Base-by-base conservation (phyloP, 2,797 vertebrate genomes). In the Siniperca undulata region DNA sequence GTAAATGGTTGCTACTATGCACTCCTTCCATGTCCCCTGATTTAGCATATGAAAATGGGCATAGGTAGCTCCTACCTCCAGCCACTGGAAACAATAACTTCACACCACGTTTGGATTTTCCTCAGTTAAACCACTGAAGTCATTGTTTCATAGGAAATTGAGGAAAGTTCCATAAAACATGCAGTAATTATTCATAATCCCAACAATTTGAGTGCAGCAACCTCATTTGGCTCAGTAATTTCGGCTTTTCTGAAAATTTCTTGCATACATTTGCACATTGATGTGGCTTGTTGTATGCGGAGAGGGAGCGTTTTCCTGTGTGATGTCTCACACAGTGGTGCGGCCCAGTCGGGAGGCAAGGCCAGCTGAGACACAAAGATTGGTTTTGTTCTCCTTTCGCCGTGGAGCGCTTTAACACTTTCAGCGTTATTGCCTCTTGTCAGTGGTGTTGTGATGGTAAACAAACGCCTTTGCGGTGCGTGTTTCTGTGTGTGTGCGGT, bases 221-320 rank as follows among this genome's bases (percentile, higher is more conserved):
- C 91, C 94, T 96, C 93, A 95, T 96, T 95, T 96, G 94, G 91
- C 97, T 98, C 97, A 95, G 97, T 98, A 97, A 99, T 99, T 98
- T 97, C 96, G 95, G 95, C 97, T 97, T 98, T 98, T 98, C 84
- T 97, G 96, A 97, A 97, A 97, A 97, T 97, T 97, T 96, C 97
- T 97, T 97, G 98, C 98, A 99, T 99, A 98, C 94, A 99, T 99
- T 99, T 99, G 97, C 98, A 99, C 99, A 98, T 98, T 98, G 99
- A 99, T 99, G 98, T 96, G 96, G 97, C 96, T 96, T 94, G 95
- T 97, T 96, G 97, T 97, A 96, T 96, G 97, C 95, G 70, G 90
- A 90, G 91, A 92, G 94, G 91, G 93, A 91, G 89, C 89, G 72
- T 93, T 95, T 95, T 95, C 93, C 94, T 93, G 93, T 93, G 94